phyloP scores from a whole-genome alignment of 2,888 invertebrate genomes.

The Trichopria drosophilae region DNA sequence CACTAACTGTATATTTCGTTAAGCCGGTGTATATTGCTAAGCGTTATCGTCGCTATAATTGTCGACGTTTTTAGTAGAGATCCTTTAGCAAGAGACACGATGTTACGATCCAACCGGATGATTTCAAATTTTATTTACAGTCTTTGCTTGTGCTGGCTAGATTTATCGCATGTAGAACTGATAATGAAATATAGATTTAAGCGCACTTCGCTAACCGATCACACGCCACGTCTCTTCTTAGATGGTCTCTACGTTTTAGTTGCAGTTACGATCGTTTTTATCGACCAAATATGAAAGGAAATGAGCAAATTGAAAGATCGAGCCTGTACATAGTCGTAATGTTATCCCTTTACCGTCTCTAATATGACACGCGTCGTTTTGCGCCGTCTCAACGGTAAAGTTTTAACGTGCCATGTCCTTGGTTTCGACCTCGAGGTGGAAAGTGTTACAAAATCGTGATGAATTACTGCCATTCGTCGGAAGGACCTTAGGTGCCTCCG shows the following conservation, averaged over 20 bases:
- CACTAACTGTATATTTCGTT: slow-evolving; percentile 44
- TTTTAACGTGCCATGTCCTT: slow-evolving; percentile 27
- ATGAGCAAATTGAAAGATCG: slow-evolving; percentile 21
- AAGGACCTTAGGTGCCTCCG: slow-evolving; percentile 15
- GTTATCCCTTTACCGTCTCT: slow-evolving; percentile 24
- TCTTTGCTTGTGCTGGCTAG: too few relatives aligned
- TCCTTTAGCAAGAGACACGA: too few relatives aligned
- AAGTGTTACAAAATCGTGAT: slow-evolving; percentile 6
- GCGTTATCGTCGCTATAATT: slow-evolving; percentile 19
- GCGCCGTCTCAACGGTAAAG: slow-evolving; percentile 14
- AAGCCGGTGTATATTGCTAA: slow-evolving; percentile 36
- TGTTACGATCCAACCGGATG: too few relatives aligned
- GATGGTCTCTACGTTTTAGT: too few relatives aligned
- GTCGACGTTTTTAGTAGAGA: slow-evolving; percentile 16
- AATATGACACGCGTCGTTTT: background rate
- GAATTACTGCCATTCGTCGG: slow-evolving; percentile 28
- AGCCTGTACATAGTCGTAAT: slow-evolving; percentile 26
- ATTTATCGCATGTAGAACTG: too few relatives aligned
- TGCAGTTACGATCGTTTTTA: too few relatives aligned
- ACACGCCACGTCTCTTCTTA: too few relatives aligned
- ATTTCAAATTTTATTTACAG: too few relatives aligned
- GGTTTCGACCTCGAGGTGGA: slow-evolving; percentile 24
- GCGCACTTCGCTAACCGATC: too few relatives aligned
- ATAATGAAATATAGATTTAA: too few relatives aligned
- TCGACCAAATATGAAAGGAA: too few relatives aligned